Evolutionary conservation across 2,113 vertebrate species (phyloP).

Genomic region (Neolamprologus ventralis): DNA sequence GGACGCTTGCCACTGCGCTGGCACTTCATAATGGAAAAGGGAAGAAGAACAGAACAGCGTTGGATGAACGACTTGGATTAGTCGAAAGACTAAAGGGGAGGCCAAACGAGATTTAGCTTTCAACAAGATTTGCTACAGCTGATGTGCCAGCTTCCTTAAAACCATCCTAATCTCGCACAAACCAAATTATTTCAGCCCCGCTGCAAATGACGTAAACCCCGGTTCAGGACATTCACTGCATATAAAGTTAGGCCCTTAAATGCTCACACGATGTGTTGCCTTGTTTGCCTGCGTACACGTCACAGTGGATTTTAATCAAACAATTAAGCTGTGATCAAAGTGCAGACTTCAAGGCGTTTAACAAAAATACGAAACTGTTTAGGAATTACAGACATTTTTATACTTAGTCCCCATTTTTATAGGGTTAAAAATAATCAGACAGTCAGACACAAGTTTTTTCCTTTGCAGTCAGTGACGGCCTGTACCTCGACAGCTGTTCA

Average conservation of each 20-base stretch:
- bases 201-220: neutral
- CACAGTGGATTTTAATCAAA: neutral
- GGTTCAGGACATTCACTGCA: neutral
- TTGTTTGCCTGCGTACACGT: neutral
- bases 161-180: conserved; percentile 24
- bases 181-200: conserved; percentile 30
- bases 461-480: neutral
- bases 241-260: neutral
- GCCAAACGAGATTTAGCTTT: conserved; percentile 45
- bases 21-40: neutral
- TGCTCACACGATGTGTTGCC: neutral
- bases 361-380: neutral
- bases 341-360: neutral
- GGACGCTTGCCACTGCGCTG: neutral
- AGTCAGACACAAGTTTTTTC: neutral
- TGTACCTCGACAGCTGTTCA: neutral
- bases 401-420: neutral
- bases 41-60: neutral
- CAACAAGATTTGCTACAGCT: conserved; percentile 22
- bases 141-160: conserved; percentile 24
- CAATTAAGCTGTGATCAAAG: neutral
- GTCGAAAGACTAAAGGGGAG: neutral
- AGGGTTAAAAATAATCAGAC: neutral
- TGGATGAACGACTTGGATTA: conserved; percentile 17
- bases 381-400: neutral